Evolutionary conservation across 2,888 invertebrate genomes (phyloP).

Genomic region (Apoda limacodes): DNA sequence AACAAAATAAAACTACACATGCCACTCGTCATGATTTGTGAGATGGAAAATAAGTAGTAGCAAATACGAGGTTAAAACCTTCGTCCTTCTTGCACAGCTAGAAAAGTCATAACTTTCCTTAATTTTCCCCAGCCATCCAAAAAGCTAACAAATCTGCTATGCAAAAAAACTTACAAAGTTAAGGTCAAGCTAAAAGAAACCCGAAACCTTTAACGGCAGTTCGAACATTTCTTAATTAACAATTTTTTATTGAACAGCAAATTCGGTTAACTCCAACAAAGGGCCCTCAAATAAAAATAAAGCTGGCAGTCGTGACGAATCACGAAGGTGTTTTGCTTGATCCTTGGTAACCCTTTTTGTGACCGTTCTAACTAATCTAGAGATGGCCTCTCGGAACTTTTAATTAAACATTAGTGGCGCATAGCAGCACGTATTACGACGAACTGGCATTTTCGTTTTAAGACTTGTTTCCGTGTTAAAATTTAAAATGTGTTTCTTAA

Average conservation of each 20-base stretch:
- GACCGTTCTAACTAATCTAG: constrained; percentile 60
- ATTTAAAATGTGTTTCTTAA: too few relatives aligned
- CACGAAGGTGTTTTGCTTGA: constrained; percentile 58
- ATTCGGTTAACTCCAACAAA: constrained; percentile 66
- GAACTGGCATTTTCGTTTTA: too few relatives aligned
- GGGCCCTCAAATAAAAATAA: constrained; percentile 64
- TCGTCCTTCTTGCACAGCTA: background rate
- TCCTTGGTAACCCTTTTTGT: constrained; percentile 62
- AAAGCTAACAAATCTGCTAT: too few relatives aligned
- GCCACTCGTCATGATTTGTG: too few relatives aligned
- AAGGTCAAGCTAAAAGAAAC: constrained; percentile 31
- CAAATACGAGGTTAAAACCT: background rate
- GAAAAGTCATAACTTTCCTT: background rate
- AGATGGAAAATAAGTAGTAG: background rate
- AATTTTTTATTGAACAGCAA: constrained; percentile 62
- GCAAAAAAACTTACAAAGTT: too few relatives aligned
- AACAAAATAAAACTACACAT: too few relatives aligned
- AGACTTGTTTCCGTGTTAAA: too few relatives aligned
- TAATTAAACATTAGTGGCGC: constrained; percentile 65
- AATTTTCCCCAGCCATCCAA: too few relatives aligned
- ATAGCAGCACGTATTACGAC: constrained; percentile 60
- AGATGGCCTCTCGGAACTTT: constrained; percentile 53
- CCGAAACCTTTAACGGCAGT: constrained; percentile 48
- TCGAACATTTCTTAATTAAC: constrained; percentile 65
- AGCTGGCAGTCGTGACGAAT: constrained; percentile 64